Conservation (phyloP, 2,888 invertebrate genomes). For the Noctua pronuba region DNA sequence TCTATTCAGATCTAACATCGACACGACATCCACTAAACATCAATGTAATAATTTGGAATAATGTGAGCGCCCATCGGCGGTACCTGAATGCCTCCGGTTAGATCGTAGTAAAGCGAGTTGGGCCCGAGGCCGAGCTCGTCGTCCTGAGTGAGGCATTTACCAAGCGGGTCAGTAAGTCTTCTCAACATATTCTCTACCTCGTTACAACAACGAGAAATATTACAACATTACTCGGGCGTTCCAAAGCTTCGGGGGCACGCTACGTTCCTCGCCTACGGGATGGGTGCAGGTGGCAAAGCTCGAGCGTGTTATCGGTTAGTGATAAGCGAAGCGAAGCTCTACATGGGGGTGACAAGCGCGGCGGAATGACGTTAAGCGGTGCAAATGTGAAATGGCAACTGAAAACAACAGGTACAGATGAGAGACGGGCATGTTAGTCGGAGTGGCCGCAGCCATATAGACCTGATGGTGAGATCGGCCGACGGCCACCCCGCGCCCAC, state of each 20-base stretch:
- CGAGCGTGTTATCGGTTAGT: slow-evolving; percentile 74
- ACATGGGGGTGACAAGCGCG: slow-evolving; percentile 80
- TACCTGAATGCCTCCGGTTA: slow-evolving; percentile 91
- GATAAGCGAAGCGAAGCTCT: slow-evolving; percentile 81
- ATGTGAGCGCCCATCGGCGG: slow-evolving; percentile 72
- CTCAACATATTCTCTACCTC: slow-evolving; percentile 86
- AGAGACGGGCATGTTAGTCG: slow-evolving; percentile 83
- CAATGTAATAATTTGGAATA: slow-evolving; percentile 70
- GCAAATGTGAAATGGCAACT: slow-evolving; percentile 83
- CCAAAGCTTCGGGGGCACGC: slow-evolving; percentile 77
- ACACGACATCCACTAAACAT: slow-evolving; percentile 67
- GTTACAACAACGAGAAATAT: slow-evolving; percentile 85
- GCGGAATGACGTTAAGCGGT: slow-evolving; percentile 82
- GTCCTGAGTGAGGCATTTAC: slow-evolving; percentile 89
- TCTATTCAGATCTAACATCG: slow-evolving; percentile 56
- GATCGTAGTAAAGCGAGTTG: slow-evolving; percentile 90
- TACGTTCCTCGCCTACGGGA: slow-evolving; percentile 79
- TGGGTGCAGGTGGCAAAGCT: slow-evolving; percentile 74
- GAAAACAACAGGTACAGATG: slow-evolving; percentile 79
- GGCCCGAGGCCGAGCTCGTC: slow-evolving; percentile 89
- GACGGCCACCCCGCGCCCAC: slow-evolving; percentile 76
- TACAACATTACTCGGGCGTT: slow-evolving; percentile 82
- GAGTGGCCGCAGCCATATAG: slow-evolving; percentile 85
- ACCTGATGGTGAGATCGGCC: slow-evolving; percentile 86
- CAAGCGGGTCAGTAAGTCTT: slow-evolving; percentile 89